Base-by-base conservation (phyloP, 2,113 vertebrate species). In the Ailurus styani region DNA sequence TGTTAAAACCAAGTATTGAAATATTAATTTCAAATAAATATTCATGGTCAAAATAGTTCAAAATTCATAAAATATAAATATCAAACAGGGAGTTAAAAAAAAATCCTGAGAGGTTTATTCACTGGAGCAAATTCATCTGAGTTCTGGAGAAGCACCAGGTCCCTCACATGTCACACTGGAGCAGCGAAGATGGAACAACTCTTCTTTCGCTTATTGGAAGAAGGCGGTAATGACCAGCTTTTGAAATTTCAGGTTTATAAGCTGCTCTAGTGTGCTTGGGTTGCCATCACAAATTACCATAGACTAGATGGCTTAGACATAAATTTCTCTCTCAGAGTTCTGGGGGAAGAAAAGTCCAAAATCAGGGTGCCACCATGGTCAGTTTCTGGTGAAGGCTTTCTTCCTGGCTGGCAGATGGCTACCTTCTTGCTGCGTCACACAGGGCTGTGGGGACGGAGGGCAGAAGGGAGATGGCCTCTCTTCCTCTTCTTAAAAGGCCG, bases 11-110 rank as follows among this genome's bases (percentile, higher is more conserved):
- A 88, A 88, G 42, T 27, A 81, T 89, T 87, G 84, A 77, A 92
- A 87, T 94, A 94, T 42, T 45, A 54, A 70, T 54, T 90, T 55
- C 87, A 82, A 89, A 52, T 92, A 91, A 89, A 91, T 70, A 93
- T 82, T 87, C 81, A 87, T 57, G 84, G 42, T 87, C 37, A 77
- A 87, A 92, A 78, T 21, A 85, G 37, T 77, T 82, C 50, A 77
- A 89, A 96, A 97, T 88, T 94, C 86, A 83, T 70, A 81, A 86
- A 94, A 55, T 87, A 81, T 31, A 94, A 87, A 54, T 57, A 86
- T 81, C 72, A 77, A 91, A 72, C 6, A 55, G 34, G 31, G 21
- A 94, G 37, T 34, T 6, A 17, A 95, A 45, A 81, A 70, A 68
- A 54, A 87, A 27, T 81, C 54, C 45, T 60, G 52, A 83, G 55